Evolutionary conservation across 2,797 vertebrate genomes (phyloP), one percentile per base, ranked within the genome.

Genomic region (Lepus townsendii): DNA sequence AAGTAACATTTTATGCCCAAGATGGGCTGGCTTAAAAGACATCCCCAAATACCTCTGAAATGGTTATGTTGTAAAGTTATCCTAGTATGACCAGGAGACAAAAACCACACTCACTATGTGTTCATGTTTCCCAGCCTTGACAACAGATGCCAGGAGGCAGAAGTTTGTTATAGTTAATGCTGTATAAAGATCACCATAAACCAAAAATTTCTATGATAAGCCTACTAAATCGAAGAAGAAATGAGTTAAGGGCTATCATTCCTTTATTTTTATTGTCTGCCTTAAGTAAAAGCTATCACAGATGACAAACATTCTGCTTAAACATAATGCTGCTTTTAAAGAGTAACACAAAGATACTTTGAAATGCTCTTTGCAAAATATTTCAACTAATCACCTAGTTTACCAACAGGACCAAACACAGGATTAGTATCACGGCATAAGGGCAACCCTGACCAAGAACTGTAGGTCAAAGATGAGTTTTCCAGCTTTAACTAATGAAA

Each of bases 221-320:
- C 17, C 35, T 62, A 88, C 14, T 3, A 80, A 7, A 60, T 3
- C 1, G 93, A 84, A 91, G 35, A 1, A 42, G 71, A 93, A 76
- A 0, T 72, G 62, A 77, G 22, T 54, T 65, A 17, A 88, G 24
- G n/a, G 65, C 27, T 42, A 32, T 68, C 84, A 75, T 88, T 68
- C n/a, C 66, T 78, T 78, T 69, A 60, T 62, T 82, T 89, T 87
- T 76, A 89, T 66, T 79, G 69, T 16, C 2, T 38, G 26, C 17
- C 20, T 75, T 54, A 93, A 68, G 24, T 80, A 65, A 92, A 95
- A 89, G 8, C 32, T 77, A 91, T 35, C 76, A 83, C 73, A 88
- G 52, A 69, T 69, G 66, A 95, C 76, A 97, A 95, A 92, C 22
- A 50, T 72, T 91, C 63, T 96, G 93, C 65, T 94, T 92, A 94